A percentile compares a stretch with the other conserved stretches of the same genome.
phyloP scores from a whole-genome alignment of 2,797 vertebrate genomes.

The Enteromius viviparus region DNA sequence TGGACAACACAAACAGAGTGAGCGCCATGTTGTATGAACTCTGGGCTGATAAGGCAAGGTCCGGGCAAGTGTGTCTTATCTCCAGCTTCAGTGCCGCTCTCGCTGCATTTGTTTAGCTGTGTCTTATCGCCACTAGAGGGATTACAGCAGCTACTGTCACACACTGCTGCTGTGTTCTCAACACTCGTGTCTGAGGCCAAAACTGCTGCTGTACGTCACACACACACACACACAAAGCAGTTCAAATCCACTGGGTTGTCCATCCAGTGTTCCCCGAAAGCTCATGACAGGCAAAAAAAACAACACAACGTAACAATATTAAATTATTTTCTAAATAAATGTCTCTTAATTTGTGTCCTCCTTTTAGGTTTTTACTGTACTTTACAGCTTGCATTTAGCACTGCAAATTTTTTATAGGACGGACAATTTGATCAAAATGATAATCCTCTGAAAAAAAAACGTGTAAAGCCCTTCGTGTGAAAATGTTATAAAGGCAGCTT shows the following conservation, averaged over 20 bases:
- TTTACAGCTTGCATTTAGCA: neutral
- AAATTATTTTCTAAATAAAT: neutral
- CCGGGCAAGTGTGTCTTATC: constrained; percentile 67
- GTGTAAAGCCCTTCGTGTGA: neutral
- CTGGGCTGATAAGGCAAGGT: constrained; percentile 44
- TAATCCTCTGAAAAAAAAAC: neutral
- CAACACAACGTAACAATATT: neutral
- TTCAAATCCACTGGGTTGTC: neutral
- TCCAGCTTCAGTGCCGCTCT: constrained; percentile 69
- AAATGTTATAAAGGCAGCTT: neutral
- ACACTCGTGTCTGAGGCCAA: constrained; percentile 25
- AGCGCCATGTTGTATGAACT: constrained; percentile 42
- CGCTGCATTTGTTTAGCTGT: constrained; percentile 73
- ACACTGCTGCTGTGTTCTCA: constrained; percentile 52
- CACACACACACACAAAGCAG: neutral
- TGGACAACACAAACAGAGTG: constrained; percentile 22
- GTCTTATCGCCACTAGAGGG: constrained; percentile 73
- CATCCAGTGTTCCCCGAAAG: neutral
- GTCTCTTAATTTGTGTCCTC: neutral
- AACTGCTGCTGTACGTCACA: neutral
- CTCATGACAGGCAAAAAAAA: constrained; percentile 1
- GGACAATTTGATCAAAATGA: neutral
- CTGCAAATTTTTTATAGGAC: neutral
- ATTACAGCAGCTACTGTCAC: constrained; percentile 68
- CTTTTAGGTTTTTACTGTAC: neutral